phyloP scores from a whole-genome alignment of 2,797 vertebrate genomes.

The Chaenodraco wilsoni region DNA sequence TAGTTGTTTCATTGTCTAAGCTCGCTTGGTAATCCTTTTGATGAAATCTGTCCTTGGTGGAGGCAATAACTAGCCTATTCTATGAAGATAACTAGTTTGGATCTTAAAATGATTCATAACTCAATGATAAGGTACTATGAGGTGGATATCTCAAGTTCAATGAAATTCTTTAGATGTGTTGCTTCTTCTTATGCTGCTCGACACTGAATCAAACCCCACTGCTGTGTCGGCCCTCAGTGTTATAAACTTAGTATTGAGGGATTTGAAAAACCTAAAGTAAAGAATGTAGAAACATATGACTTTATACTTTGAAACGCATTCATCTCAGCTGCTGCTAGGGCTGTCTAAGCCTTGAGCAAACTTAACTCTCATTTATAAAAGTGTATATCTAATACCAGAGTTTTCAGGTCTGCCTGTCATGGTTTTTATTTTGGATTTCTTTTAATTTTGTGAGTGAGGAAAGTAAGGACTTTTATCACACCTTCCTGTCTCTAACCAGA shows the following conservation, averaged over 20 bases:
- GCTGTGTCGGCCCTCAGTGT: conserved; percentile 2
- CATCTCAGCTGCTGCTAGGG: conserved; percentile 23
- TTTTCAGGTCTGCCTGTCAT: background rate
- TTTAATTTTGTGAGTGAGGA: background rate
- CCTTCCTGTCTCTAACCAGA: background rate
- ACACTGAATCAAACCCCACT: conserved; percentile 23
- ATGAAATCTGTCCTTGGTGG: background rate
- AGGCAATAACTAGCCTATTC: background rate
- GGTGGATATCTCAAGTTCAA: background rate
- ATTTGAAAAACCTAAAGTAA: conserved; percentile 15
- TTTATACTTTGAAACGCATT: conserved; percentile 13
- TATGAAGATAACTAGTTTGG: background rate
- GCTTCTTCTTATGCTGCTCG: conserved; percentile 1
- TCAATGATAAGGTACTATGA: background rate
- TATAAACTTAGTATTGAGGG: conserved; percentile 24
- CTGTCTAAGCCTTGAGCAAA: conserved; percentile 23
- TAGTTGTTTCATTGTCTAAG: conserved; percentile 1
- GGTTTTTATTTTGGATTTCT: too few species aligned
- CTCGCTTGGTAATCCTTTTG: background rate
- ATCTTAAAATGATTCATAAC: background rate
- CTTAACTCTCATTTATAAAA: too few species aligned
- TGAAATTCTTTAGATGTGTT: background rate
- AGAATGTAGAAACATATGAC: background rate
- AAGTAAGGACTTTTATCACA: background rate
- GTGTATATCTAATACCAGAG: background rate